phyloP scores from a whole-genome alignment of 1,140 invertebrate species.

The Drosophila rufa region DNA sequence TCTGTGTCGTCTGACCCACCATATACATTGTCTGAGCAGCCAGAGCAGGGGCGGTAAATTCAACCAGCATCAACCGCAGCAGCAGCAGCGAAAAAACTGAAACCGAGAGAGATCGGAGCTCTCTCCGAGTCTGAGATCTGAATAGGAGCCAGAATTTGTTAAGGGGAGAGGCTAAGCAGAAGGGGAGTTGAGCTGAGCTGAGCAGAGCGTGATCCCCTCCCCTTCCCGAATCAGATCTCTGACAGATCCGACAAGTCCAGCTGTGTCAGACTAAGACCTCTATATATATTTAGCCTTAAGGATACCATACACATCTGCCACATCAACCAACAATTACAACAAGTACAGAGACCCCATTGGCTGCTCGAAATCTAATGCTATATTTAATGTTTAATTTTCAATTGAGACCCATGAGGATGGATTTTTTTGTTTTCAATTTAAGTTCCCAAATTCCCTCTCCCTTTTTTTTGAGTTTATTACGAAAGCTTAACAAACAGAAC shows the following conservation, averaged over 20 bases:
- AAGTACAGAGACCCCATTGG: conserved; percentile 1
- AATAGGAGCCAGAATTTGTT: conserved; percentile 20
- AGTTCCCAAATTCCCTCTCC: not conserved
- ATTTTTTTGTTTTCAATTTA: not conserved
- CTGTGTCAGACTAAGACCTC: conserved; percentile 10
- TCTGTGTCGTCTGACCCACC: conserved; percentile 30
- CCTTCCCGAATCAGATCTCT: conserved; percentile 8
- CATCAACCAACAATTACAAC: not conserved
- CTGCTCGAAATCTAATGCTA: conserved; percentile 10
- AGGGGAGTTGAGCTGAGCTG: not conserved
- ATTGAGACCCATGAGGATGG: not conserved
- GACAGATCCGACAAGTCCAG: conserved; percentile 9
- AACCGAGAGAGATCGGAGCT: conserved; percentile 6
- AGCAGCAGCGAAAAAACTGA: conserved; percentile 37
- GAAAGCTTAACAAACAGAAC: not conserved
- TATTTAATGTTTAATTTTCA: not conserved
- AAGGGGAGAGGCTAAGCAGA: conserved; percentile 1
- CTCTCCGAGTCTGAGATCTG: conserved; percentile 16
- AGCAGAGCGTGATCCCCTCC: not conserved
- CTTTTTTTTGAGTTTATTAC: not conserved
- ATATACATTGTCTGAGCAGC: conserved; percentile 55
- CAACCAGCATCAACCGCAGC: conserved; percentile 48
- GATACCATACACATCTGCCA: conserved; percentile 19
- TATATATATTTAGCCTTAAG: conserved; percentile 18
- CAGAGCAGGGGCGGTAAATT: conserved; percentile 50